phyloP scores from a whole-genome alignment of 2,797 vertebrate genomes.

The Phrynocephalus vlangalii region DNA sequence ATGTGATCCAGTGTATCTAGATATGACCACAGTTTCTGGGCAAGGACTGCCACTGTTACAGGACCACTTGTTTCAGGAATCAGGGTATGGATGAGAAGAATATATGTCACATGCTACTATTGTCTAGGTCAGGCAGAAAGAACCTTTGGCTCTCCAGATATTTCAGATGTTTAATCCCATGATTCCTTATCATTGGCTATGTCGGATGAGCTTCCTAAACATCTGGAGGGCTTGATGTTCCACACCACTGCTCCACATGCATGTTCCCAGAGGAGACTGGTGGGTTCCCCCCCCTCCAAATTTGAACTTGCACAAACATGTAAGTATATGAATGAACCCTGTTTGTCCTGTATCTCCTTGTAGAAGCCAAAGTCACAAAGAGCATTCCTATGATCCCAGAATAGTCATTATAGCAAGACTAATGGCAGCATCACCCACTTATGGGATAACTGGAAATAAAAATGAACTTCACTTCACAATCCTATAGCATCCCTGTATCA shows the following conservation, averaged over 20 bases:
- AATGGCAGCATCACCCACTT: background rate
- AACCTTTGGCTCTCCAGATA: background rate
- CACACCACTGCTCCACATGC: background rate
- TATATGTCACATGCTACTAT: too few relatives aligned
- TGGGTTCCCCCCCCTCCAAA: background rate
- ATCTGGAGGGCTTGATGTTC: too few relatives aligned
- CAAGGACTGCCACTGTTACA: background rate
- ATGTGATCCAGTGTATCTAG: background rate
- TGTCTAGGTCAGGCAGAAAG: background rate
- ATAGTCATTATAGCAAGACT: background rate
- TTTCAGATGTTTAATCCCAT: background rate
- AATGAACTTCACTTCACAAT: background rate
- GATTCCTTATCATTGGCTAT: background rate
- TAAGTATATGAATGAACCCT: too few relatives aligned
- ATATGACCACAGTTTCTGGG: background rate
- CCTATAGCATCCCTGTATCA: background rate
- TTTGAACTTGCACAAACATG: background rate
- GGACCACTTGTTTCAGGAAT: background rate
- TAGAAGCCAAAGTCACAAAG: background rate
- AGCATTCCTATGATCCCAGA: background rate
- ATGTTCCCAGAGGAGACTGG: background rate
- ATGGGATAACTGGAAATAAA: background rate
- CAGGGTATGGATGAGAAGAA: too few relatives aligned
- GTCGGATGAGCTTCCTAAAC: background rate
- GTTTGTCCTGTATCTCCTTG: background rate